A percentile compares a stretch with the other conserved stretches of the same genome.
These are phyloP conservation scores for Porites australiensis DNA, from an alignment of 64 coral and sea anemone species.

Conservation along the genomic window DNA sequence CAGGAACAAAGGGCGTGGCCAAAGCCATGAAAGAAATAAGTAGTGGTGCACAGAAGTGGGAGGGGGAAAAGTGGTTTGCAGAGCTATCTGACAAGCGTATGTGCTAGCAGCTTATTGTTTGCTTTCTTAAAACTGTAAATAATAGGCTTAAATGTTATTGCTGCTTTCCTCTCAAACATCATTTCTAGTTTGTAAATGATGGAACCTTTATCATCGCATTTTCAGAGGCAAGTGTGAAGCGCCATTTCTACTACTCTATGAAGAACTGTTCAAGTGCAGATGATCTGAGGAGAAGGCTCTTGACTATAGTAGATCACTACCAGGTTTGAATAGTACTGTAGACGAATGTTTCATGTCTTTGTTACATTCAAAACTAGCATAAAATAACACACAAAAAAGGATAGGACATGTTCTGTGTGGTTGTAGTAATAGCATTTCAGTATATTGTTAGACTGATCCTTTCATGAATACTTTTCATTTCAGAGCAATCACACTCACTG, in stretches of 20 bases:
- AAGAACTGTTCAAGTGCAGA: background rate
- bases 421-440: too few relatives aligned
- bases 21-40: background rate
- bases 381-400: too few relatives aligned
- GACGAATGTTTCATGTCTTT: too few relatives aligned
- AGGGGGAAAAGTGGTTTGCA: background rate
- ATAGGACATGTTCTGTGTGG: too few relatives aligned
- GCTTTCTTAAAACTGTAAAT: background rate
- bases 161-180: background rate
- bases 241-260: background rate
- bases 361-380: too few relatives aligned
- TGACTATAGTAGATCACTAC: slow-evolving; percentile 7
- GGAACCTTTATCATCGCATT: too few relatives aligned
- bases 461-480: too few relatives aligned
- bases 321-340: background rate
- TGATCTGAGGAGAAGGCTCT: background rate
- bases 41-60: background rate
- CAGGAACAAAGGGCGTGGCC: background rate
- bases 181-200: background rate
- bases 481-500: too few relatives aligned
- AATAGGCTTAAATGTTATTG: background rate
- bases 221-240: slow-evolving; percentile 1
- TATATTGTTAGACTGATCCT: too few relatives aligned
- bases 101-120: background rate
- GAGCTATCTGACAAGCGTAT: background rate